phyloP scores from a whole-genome alignment of 1,140 invertebrate species.

The Callitettix versicolor region DNA sequence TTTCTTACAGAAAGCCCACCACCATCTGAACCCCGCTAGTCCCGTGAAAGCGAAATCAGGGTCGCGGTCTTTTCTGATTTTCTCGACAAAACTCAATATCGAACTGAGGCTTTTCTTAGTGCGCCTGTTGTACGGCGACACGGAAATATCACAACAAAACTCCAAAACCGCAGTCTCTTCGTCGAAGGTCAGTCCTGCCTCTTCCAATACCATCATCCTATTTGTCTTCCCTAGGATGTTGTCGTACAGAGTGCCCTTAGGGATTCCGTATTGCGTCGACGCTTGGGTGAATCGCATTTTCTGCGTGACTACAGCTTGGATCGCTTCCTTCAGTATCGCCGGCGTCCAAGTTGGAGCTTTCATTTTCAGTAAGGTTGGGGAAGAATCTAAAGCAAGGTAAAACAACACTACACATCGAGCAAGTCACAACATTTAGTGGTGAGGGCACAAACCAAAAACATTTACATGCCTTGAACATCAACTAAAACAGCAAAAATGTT shows the following conservation, averaged over 20 bases:
- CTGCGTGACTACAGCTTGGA: slow-evolving; percentile 61
- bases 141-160: slow-evolving; percentile 59
- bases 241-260: slow-evolving; percentile 67
- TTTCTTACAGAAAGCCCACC: slow-evolving; percentile 74
- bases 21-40: slow-evolving; percentile 60
- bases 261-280: slow-evolving; percentile 56
- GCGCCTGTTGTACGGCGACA: slow-evolving; percentile 58
- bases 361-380: slow-evolving; percentile 29
- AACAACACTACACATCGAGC: slow-evolving; percentile 13
- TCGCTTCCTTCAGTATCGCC: slow-evolving; percentile 60
- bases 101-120: slow-evolving; percentile 55
- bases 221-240: slow-evolving; percentile 68
- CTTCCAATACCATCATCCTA: slow-evolving; percentile 61
- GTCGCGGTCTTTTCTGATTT: slow-evolving; percentile 44
- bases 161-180: slow-evolving; percentile 58
- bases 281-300: slow-evolving; percentile 67
- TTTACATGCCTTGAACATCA: neutral
- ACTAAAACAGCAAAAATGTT: neutral
- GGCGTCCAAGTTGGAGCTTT: slow-evolving; percentile 67
- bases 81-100: slow-evolving; percentile 54
- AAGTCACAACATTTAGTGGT: slow-evolving; percentile 6
- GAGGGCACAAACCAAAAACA: neutral
- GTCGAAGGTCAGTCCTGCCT: slow-evolving; percentile 44
- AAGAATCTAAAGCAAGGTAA: slow-evolving; percentile 12
- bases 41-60: slow-evolving; percentile 53